Percentiles rank a stretch among this genome's conserved stretches.
phyloP scores from a whole-genome alignment of 2,888 invertebrate genomes.

The Drosophila mimetica region DNA sequence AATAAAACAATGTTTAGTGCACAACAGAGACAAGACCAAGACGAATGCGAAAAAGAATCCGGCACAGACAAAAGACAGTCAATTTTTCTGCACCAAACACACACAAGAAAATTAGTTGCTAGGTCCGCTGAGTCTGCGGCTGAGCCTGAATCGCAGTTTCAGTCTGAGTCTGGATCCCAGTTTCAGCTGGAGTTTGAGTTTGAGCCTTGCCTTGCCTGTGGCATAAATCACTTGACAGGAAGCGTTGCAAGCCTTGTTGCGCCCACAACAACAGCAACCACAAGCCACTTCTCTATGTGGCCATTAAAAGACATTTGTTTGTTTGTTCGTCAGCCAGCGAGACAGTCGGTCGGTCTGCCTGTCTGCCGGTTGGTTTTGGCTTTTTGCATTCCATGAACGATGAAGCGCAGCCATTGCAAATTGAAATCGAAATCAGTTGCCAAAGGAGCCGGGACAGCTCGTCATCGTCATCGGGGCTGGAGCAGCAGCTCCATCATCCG shows the following conservation, averaged over 20 bases:
- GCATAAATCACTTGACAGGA: constrained; percentile 79
- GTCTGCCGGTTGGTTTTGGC: constrained; percentile 29
- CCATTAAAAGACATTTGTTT: constrained; percentile 79
- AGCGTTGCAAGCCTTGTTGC: constrained; percentile 78
- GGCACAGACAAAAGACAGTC: constrained; percentile 69
- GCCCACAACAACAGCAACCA: constrained; percentile 63
- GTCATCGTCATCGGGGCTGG: constrained; percentile 35
- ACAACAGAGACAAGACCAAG: constrained; percentile 31
- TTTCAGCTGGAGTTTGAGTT: constrained; percentile 12
- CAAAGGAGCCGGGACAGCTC: constrained; percentile 44
- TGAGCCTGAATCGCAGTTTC: constrained; percentile 14
- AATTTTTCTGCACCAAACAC: constrained; percentile 76
- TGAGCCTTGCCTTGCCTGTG: constrained; percentile 61
- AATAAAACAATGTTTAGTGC: too few relatives aligned
- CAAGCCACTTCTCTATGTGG: constrained; percentile 63
- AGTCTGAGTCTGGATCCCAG: constrained; percentile 26
- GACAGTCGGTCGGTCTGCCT: constrained; percentile 4
- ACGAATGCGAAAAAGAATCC: constrained; percentile 48
- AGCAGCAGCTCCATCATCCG: constrained; percentile 35
- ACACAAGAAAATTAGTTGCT: constrained; percentile 76
- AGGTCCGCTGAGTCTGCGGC: constrained; percentile 21
- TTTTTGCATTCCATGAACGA: constrained; percentile 54
- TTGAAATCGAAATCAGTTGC: constrained; percentile 80
- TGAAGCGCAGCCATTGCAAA: constrained; percentile 57
- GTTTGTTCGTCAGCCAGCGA: constrained; percentile 42